phyloP scores from a whole-genome alignment of 2,797 vertebrate species.

The Botia kubotai region DNA sequence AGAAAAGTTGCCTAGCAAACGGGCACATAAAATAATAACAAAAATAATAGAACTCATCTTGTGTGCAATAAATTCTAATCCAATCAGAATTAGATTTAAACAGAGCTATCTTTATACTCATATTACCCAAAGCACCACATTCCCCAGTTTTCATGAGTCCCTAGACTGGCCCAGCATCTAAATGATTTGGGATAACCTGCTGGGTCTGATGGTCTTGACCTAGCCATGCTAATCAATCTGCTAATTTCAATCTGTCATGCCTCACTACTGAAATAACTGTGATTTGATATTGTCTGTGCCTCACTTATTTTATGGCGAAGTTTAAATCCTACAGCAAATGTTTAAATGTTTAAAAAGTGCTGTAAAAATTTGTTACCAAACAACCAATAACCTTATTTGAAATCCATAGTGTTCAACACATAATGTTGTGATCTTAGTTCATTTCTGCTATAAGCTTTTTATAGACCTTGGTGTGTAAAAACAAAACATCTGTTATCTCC shows the following conservation, averaged over 20 bases:
- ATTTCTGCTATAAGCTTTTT: neutral
- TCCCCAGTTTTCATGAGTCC: no score
- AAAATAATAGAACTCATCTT: no score
- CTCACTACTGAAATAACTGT: neutral
- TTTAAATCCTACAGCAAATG: no score
- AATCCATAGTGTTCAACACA: neutral
- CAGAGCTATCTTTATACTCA: no score
- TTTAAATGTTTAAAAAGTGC: no score
- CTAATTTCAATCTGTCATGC: slow-evolving; percentile 3
- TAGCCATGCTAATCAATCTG: neutral
- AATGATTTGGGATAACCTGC: neutral
- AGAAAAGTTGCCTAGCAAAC: no score
- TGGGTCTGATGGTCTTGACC: neutral
- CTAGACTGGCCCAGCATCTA: neutral
- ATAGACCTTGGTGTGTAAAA: neutral
- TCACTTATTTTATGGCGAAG: neutral
- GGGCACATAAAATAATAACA: no score
- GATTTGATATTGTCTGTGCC: neutral
- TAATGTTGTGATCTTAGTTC: neutral
- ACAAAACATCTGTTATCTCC: neutral
- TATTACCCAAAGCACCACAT: no score
- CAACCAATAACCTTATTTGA: neutral
- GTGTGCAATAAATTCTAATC: no score
- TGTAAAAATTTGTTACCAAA: neutral
- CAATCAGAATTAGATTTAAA: no score